Base-by-base conservation (phyloP, 2,888 invertebrate genomes). In the Diabrotica balteata region DNA sequence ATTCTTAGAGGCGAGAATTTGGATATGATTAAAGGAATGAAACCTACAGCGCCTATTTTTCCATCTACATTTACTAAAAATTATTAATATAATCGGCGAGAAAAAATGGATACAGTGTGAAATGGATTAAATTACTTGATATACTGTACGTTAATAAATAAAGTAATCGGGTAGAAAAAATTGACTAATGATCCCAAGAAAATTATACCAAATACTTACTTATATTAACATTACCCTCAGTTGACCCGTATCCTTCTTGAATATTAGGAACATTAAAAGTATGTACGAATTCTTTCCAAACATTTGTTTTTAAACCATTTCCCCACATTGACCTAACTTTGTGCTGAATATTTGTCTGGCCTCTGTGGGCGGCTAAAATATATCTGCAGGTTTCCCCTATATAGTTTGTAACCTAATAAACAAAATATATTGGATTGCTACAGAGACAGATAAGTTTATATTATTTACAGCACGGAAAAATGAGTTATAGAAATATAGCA, bases 151-250 rank as follows among this genome's bases (percentile, higher is more conserved):
- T 17, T 1, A 2, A 32, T 32, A 32, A 5, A 32, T 32, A 32
- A 32, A 4, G 32, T 2, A 2, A 32, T 2, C 5, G 5, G 5
- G 4, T 32, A 32, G 17, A 32, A 32, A 32, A 32, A 32, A 32
- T 32, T 17, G 17, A 32, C 32, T 32, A 32, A 32, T 32, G 5
- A 32, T 32, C 0, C 1, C 5, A 32, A 32, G 32, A 32, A 32
- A 32, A 32, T 1, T 32, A 32, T 32, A 4, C 32, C 4, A 32
- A 32, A 10, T 51, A 84, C 86, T 86, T 84, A 92, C 92, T 89
- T 71, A 98, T 90, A 86, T 96, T 97, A 5, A 96, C 94, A 84
- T 98, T 98, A 80, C 98, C 97, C 85, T 98, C 98, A 0, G 98
- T 98, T 2, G 97, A 94, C 10, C 97, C 98, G 83, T 98, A 98